Conservation (phyloP, 2,888 invertebrate species). For the Diplolepis rosae region DNA sequence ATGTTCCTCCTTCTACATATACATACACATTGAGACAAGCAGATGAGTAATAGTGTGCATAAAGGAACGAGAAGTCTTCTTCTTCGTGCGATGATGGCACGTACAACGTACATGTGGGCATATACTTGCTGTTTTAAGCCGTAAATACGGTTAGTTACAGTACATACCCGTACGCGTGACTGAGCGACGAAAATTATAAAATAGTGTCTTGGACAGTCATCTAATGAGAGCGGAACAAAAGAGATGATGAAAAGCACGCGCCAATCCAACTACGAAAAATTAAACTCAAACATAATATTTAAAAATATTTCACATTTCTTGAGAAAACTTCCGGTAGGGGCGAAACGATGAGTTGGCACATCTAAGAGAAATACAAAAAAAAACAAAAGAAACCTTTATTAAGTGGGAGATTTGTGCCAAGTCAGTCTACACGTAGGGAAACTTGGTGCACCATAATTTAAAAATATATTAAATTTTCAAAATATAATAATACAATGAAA, state of each 20-base stretch:
- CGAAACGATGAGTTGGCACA: no score
- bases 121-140: constrained; percentile 25
- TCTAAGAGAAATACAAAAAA: no score
- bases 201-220: constrained; percentile 20
- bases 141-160: constrained; percentile 30
- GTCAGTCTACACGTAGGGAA: no score
- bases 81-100: not conserved
- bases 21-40: not conserved
- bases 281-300: no score
- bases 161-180: constrained; percentile 11
- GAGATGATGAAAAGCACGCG: constrained; percentile 28
- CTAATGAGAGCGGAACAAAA: constrained; percentile 24
- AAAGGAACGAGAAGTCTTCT: not conserved
- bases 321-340: no score
- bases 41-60: not conserved
- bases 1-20: not conserved
- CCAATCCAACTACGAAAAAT: not conserved
- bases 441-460: no score
- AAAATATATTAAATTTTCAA: no score
- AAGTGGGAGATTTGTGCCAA: no score
- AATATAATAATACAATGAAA: no score
- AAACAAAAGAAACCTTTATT: no score
- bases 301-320: no score
- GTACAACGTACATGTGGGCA: constrained; percentile 1
- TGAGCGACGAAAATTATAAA: constrained; percentile 29